Percentiles rank a stretch among this genome's conserved stretches.
phyloP scores from a whole-genome alignment of 2,888 invertebrate genomes.

The Choristoneura rosaceana region DNA sequence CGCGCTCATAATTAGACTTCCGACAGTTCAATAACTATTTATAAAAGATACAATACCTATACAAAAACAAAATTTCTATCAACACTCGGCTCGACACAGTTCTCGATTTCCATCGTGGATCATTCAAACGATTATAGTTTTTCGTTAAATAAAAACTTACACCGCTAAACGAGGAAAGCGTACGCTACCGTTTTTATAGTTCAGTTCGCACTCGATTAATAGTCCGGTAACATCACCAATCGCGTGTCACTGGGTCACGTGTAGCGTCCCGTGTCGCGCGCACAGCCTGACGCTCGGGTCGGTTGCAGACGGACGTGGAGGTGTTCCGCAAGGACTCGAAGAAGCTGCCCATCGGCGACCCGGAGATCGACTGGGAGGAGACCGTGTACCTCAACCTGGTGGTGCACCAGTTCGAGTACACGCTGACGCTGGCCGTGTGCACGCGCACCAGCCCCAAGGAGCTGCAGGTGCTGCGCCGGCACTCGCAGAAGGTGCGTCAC shows the following conservation, averaged over 20 bases:
- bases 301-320: constrained; percentile 95
- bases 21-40: constrained; percentile 72
- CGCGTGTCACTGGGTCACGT: constrained; percentile 48
- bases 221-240: constrained; percentile 48
- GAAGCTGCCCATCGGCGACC: constrained; percentile 98
- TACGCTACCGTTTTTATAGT: constrained; percentile 58
- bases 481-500: constrained; percentile 90
- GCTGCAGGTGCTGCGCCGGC: constrained; percentile 96
- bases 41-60: constrained; percentile 79
- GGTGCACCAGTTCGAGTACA: constrained; percentile 99
- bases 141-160: constrained; percentile 63
- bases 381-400: constrained; percentile 99
- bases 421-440: constrained; percentile 98
- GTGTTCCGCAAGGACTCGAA: constrained; percentile 99
- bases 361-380: constrained; percentile 99
- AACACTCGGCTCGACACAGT: constrained; percentile 66
- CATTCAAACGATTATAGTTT: constrained; percentile 63
- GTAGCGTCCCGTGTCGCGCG: constrained; percentile 14
- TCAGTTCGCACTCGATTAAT: constrained; percentile 53
- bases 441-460: constrained; percentile 99
- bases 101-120: constrained; percentile 51
- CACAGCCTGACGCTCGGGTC: constrained; percentile 44
- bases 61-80: constrained; percentile 70
- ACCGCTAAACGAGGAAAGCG: constrained; percentile 73
- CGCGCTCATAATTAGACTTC: constrained; percentile 69